phyloP scores from a whole-genome alignment of 2,797 vertebrate species.

The Bucorvus abyssinicus region DNA sequence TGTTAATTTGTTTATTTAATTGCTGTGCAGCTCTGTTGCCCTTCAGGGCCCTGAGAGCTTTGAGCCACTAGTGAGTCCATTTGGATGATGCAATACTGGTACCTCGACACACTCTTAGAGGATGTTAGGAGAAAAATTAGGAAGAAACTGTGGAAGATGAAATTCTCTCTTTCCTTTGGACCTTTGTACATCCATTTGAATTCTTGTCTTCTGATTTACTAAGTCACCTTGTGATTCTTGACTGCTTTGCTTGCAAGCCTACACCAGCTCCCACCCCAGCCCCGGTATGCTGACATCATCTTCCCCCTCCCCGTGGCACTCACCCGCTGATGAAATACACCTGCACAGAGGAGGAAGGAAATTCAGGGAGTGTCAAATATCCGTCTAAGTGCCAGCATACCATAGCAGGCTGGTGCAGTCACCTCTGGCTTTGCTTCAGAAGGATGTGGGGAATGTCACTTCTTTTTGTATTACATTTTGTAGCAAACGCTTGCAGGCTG shows the following conservation, averaged over 20 bases:
- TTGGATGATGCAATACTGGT: not conserved
- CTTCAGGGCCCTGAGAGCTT: not conserved
- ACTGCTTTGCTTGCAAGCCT: not conserved
- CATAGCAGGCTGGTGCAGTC: slow-evolving; percentile 25
- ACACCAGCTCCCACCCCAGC: not conserved
- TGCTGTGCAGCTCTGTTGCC: not conserved
- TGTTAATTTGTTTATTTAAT: not conserved
- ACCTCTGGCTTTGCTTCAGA: slow-evolving; percentile 27
- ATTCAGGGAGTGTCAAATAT: not conserved
- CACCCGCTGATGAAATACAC: not conserved
- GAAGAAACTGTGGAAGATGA: not conserved
- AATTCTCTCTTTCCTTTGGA: not conserved
- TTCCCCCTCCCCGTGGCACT: not conserved
- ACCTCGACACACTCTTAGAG: not conserved
- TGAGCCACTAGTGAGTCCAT: not conserved
- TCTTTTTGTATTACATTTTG: not conserved
- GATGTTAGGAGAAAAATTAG: not conserved
- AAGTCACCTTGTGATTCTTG: not conserved
- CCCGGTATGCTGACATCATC: not conserved
- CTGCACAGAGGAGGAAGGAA: not conserved
- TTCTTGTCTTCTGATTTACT: not conserved
- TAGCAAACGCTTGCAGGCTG: not conserved
- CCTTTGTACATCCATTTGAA: not conserved
- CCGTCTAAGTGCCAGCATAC: not conserved
- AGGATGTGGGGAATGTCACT: not conserved